Conservation (phyloP, 2,888 invertebrate genomes). For the Achlya flavicornis region DNA sequence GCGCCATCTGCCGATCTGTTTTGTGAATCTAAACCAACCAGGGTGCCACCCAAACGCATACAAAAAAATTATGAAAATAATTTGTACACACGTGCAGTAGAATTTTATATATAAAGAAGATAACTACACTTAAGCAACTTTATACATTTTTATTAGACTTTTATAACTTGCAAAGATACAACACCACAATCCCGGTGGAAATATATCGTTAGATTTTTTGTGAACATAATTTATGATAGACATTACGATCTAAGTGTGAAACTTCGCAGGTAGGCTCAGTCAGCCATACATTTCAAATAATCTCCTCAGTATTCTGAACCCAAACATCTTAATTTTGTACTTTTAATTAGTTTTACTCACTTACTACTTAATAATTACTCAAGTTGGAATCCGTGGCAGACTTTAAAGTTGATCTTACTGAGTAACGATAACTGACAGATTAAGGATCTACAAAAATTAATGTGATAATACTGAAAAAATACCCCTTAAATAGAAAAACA, state of each 20-base stretch:
- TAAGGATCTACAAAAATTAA: background rate
- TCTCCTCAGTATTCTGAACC: background rate
- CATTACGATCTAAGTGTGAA: slow-evolving; percentile 8
- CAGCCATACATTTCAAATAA: background rate
- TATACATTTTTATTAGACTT: background rate
- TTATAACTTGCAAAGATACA: slow-evolving; percentile 3
- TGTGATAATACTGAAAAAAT: background rate
- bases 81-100: no score
- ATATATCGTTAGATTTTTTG: slow-evolving; percentile 12
- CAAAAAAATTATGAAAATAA: no score
- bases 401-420: no score
- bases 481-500: background rate
- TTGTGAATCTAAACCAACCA: no score
- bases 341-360: background rate
- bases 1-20: no score
- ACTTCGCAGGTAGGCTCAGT: background rate
- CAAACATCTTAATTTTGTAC: background rate
- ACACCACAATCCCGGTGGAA: background rate
- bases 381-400: no score
- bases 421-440: no score
- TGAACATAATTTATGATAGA: slow-evolving; percentile 8
- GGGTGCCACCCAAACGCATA: no score
- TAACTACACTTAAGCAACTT: background rate
- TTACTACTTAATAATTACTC: no score
- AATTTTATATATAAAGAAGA: no score